These are phyloP conservation scores for Streptopelia turtur DNA, from an alignment of 2,797 vertebrate genomes.

Conservation along the genomic window DNA sequence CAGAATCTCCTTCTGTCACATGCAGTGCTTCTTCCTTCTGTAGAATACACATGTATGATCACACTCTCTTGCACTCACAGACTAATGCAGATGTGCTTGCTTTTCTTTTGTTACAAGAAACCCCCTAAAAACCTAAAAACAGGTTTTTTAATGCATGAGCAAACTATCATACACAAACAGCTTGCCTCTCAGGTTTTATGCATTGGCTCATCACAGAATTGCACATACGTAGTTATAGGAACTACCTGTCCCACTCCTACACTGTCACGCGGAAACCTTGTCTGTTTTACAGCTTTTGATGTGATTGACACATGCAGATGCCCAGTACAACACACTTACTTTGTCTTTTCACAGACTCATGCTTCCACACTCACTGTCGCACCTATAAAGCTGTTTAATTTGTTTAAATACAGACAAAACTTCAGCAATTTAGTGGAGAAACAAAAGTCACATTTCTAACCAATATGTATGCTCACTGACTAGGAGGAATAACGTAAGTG, in stretches of 20 bases:
- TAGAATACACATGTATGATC: background rate
- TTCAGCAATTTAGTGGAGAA: background rate
- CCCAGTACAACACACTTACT: background rate
- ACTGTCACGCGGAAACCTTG: background rate
- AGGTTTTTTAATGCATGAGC: fast-evolving
- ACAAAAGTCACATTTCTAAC: background rate
- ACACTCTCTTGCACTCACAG: background rate
- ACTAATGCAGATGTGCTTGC: background rate
- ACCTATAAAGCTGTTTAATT: background rate
- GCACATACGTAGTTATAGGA: background rate
- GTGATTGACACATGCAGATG: background rate
- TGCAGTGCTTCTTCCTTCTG: no score
- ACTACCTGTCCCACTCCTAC: fast-evolving
- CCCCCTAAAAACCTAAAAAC: background rate
- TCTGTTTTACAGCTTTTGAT: background rate
- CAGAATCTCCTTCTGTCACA: background rate
- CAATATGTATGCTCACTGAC: no score
- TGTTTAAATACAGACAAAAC: background rate
- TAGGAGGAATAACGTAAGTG: background rate
- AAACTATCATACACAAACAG: background rate
- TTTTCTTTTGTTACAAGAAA: background rate
- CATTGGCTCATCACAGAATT: background rate
- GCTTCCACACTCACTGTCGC: background rate
- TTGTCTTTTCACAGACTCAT: background rate
- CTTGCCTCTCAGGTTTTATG: fast-evolving